Evolutionary conservation across 2,888 invertebrate genomes (phyloP).

Genomic region (Xanthia icteritia): DNA sequence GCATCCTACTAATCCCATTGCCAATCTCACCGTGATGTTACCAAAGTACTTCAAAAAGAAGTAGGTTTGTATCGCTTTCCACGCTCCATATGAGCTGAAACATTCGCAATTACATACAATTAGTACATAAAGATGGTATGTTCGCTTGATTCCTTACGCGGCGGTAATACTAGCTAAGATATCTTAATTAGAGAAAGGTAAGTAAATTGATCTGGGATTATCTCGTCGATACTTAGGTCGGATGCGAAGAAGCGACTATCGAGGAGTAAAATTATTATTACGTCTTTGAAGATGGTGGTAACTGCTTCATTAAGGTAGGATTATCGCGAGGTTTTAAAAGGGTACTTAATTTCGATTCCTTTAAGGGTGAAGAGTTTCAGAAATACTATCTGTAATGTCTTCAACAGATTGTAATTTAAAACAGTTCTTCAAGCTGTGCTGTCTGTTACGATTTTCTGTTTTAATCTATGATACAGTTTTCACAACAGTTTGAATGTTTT

Average conservation of each 20-base stretch:
- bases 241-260: slow-evolving; percentile 7
- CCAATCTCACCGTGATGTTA: slow-evolving; percentile 17
- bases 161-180: slow-evolving; percentile 28
- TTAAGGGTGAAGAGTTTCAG: background rate
- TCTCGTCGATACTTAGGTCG: slow-evolving; percentile 30
- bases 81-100: slow-evolving; percentile 56
- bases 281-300: background rate
- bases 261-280: slow-evolving; percentile 21
- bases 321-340: slow-evolving; percentile 6
- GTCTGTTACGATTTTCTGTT: background rate
- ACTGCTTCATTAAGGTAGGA: slow-evolving; percentile 15
- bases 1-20: slow-evolving; percentile 9
- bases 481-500: slow-evolving; percentile 34
- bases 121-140: slow-evolving; percentile 35
- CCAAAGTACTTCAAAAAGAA: slow-evolving; percentile 37
- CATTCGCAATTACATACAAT: slow-evolving; percentile 54
- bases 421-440: background rate
- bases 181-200: slow-evolving; percentile 59
- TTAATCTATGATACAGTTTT: slow-evolving; percentile 33
- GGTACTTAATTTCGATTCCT: background rate
- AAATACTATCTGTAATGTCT: background rate
- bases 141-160: slow-evolving; percentile 33
- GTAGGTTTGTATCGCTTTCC: slow-evolving; percentile 42
- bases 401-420: background rate
- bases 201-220: slow-evolving; percentile 55